Conservation (phyloP, 2,113 vertebrate species). For the rabbit (Oryctolagus cuniculus) region DNA sequence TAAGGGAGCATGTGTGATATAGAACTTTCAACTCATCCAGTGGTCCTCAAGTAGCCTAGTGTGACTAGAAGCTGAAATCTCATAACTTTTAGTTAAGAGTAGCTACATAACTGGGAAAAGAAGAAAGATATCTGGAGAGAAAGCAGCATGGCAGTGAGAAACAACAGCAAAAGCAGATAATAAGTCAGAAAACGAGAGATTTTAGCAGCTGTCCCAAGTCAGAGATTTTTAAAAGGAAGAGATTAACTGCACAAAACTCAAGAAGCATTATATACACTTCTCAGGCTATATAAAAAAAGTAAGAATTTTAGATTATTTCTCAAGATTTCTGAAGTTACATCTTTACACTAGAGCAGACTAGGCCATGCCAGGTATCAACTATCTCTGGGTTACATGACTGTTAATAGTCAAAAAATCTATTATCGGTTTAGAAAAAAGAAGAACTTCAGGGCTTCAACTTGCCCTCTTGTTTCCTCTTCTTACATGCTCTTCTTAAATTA, state of each 20-base stretch:
- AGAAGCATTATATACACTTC: neutral
- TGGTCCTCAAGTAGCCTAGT: neutral
- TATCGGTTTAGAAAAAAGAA: neutral
- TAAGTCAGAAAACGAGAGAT: neutral
- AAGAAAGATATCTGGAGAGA: neutral
- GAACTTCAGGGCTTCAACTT: neutral
- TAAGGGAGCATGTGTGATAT: no score
- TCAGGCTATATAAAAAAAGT: neutral
- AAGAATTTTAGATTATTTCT: slow-evolving; percentile 48
- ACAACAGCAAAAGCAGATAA: neutral
- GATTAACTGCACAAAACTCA: neutral
- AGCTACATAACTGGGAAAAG: neutral
- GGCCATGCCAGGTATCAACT: neutral
- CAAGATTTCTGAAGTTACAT: neutral
- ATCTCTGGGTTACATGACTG: neutral
- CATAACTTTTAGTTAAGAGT: neutral
- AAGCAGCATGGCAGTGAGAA: neutral
- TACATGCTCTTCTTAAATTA: neutral
- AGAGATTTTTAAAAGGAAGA: neutral
- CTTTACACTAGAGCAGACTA: neutral
- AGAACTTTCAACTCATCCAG: neutral
- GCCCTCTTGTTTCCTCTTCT: neutral
- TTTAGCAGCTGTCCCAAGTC: neutral
- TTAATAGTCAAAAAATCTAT: neutral
- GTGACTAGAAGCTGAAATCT: neutral